Base-by-base conservation (phyloP, 2,888 invertebrate genomes). In the Perdita meconis region DNA sequence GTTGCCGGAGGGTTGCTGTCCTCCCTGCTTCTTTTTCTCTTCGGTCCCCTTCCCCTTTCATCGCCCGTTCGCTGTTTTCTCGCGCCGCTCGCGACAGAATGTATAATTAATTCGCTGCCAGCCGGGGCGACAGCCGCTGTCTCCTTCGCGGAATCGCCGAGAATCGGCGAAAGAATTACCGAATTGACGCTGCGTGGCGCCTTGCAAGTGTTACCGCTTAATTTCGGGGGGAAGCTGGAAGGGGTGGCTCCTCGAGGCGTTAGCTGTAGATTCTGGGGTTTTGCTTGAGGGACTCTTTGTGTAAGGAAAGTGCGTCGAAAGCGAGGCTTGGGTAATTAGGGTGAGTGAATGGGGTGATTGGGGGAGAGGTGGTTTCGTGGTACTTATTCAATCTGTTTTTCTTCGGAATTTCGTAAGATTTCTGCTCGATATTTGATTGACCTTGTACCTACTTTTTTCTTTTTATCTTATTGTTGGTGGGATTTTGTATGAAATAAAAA, bases 101-200 rank as follows among this genome's bases (percentile, higher is more conserved):
- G 83, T 74, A 83, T 85, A 85, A 85, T 85, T 83, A 85, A 85
- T 85, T 85, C 65, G 4, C 24, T 64, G 74, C 78, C 66, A 69
- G 74, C 8, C 69, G 57, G n/a, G 66, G 64, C 81, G 81, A 82
- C 80, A 70, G 61, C 76, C 71, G 60, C 76, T 69, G 70, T 69
- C 74, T 74, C 78, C 73, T 76, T 74, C 71, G 19, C 55, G 73
- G 69, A 76, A 84, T 78, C 77, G 61, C 50, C 72, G 71, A 50
- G 78, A 78, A 30, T 30, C 30, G 30, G 30, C 6, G 30, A 82
- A 76, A 80, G 76, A 67, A 74, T 77, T 47, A 76, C 76, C 72
- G 80, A 72, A 77, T 82, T 81, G 81, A 65, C 60, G 53, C 42
- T 19, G 34, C 16, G 30, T 47, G 30, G 19, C 70, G 51, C 44